phyloP scores from a whole-genome alignment of 2,797 vertebrate species.

The Myiotriccus ornatus region DNA sequence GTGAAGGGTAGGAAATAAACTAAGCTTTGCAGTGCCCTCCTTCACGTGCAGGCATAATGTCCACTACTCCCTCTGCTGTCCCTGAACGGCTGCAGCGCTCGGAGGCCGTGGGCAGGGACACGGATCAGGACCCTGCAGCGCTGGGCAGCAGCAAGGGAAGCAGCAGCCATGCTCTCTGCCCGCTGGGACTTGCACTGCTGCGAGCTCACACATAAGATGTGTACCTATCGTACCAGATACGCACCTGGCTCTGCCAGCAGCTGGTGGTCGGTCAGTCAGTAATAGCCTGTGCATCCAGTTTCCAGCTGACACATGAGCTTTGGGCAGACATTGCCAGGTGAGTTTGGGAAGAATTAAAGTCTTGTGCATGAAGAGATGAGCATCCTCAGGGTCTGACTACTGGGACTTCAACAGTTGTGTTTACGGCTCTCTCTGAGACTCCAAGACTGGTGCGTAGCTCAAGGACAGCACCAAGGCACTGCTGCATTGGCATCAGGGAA shows the following conservation, averaged over 20 bases:
- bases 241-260: background rate
- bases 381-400: background rate
- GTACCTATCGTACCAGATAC: background rate
- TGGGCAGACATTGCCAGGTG: background rate
- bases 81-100: fast-evolving
- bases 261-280: background rate
- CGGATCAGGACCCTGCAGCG: background rate
- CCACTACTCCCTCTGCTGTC: background rate
- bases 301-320: background rate
- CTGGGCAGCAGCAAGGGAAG: background rate
- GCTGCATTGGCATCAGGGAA: fast-evolving
- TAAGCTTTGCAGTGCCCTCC: background rate
- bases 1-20: background rate
- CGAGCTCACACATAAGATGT: fast-evolving
- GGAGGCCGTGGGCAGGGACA: background rate
- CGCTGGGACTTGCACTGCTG: too few relatives aligned
- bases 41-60: fast-evolving
- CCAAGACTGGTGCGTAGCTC: fast-evolving
- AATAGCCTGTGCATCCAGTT: background rate
- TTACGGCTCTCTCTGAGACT: background rate
- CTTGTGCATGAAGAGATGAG: background rate
- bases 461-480: background rate
- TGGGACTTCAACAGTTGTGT: background rate
- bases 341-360: background rate
- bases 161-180: background rate